Base-by-base conservation (phyloP, 2,797 vertebrate genomes). In the Allochrocebus solatus region DNA sequence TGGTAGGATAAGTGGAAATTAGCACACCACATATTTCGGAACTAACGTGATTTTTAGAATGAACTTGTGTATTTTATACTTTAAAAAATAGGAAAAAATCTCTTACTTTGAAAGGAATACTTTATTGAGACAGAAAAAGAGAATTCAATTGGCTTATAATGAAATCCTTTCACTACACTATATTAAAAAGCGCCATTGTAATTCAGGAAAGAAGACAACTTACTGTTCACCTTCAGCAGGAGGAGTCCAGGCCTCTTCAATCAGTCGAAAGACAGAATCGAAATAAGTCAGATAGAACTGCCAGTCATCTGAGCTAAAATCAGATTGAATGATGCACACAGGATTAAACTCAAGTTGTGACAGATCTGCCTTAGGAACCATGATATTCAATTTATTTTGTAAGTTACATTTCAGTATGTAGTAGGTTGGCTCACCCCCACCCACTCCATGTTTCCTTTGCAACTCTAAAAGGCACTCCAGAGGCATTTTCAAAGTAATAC, bases 231-330 rank as follows among this genome's bases (percentile, higher is more conserved):
- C 99, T 94, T 99, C 99, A 28, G 99, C 97, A 17, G 99, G 99
- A 26, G 99, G 99, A 0, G 97, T 99, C 99, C 99, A 99, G 89
- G 99, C 99, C 97, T 99, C 99, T 96, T 99, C 99, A 28, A 99
- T 99, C 91, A 99, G 99, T 97, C 99, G 99, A 98, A 99, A 99
- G 95, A 99, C 98, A 61, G 99, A 99, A 98, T 99, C 99, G 67
- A 99, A 99, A 98, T 99, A 99, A 94, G 99, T 99, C 87, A 99
- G 98, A 96, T 99, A 99, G 98, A 99, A 99, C 98, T 99, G 99
- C 99, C 99, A 99, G 97, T 99, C 99, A 98, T 99, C 99, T 95
- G 99, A 99, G 98, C 99, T 99, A 98, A 95, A 99, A 98, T 89
- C 97, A 99, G 98, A 98, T 93, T 55, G 84, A 98, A 95, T 70